Evolutionary conservation across 2,888 invertebrate species (phyloP).

Genomic region (Drosophila heteroneura): DNA sequence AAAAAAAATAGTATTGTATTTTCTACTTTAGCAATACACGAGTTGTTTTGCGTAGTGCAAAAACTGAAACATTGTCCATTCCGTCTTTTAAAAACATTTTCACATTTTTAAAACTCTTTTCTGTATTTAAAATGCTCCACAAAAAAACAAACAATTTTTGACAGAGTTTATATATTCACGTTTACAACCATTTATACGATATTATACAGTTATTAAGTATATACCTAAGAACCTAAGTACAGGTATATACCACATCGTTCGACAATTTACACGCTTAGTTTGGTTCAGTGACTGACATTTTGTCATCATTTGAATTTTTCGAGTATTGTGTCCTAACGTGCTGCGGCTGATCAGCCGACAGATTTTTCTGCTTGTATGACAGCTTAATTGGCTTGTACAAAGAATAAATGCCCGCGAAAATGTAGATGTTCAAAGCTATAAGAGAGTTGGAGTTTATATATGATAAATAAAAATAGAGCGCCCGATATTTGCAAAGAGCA

Average conservation of each 20-base stretch:
- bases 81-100: neutral
- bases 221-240: neutral
- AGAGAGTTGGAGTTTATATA: neutral
- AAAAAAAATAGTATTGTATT: neutral
- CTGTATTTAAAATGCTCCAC: neutral
- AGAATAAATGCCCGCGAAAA: neutral
- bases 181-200: neutral
- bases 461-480: neutral
- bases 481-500: neutral
- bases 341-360: neutral
- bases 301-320: accelerated
- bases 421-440: accelerated
- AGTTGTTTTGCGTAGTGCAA: neutral
- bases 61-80: no score
- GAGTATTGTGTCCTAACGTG: neutral
- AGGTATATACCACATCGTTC: neutral
- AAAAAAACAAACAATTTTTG: neutral
- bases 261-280: neutral
- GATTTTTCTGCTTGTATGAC: neutral
- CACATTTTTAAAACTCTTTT: neutral
- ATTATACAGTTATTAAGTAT: neutral
- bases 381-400: neutral
- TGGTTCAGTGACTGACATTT: neutral
- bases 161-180: neutral
- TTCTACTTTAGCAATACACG: neutral